phyloP scores from a whole-genome alignment of 1,140 invertebrate species.

The Drosophila cardini region DNA sequence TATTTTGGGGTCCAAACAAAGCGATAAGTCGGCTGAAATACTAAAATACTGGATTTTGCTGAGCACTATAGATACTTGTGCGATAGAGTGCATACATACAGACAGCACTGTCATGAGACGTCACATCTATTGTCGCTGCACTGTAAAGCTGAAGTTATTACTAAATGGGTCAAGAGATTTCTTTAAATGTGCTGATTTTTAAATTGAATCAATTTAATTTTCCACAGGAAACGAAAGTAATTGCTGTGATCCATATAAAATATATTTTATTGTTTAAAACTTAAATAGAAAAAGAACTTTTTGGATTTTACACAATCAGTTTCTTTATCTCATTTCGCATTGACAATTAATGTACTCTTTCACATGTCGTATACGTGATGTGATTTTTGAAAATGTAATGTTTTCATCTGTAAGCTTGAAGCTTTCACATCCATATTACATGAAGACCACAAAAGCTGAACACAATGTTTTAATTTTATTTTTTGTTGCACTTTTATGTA shows the following conservation, averaged over 20 bases:
- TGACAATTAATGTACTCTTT: conserved; percentile 34
- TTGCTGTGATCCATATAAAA: no score
- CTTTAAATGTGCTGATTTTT: not conserved
- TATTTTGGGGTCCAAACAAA: conserved; percentile 57
- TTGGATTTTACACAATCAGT: not conserved
- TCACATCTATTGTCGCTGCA: conserved; percentile 23
- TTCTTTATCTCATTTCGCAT: not conserved
- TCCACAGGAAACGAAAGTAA: no score
- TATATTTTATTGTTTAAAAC: no score
- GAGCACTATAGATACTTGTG: conserved; percentile 16
- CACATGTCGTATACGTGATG: conserved; percentile 32
- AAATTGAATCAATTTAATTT: not conserved
- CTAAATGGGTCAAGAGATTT: conserved; percentile 18
- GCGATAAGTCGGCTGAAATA: conserved; percentile 53
- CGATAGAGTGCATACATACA: not conserved
- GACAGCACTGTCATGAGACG: not conserved
- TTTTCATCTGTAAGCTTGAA: not conserved
- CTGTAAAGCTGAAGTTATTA: not conserved
- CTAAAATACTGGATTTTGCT: not conserved
- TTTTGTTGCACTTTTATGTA: not conserved
- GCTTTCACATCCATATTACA: conserved; percentile 30
- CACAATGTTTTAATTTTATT: conserved; percentile 31
- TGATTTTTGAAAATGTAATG: conserved; percentile 9
- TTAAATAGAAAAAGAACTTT: no score
- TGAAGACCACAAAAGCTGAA: conserved; percentile 21